These are phyloP conservation scores for Protomyctophum bolini DNA, from an alignment of 2,113 vertebrate species.

Conservation along the genomic window DNA sequence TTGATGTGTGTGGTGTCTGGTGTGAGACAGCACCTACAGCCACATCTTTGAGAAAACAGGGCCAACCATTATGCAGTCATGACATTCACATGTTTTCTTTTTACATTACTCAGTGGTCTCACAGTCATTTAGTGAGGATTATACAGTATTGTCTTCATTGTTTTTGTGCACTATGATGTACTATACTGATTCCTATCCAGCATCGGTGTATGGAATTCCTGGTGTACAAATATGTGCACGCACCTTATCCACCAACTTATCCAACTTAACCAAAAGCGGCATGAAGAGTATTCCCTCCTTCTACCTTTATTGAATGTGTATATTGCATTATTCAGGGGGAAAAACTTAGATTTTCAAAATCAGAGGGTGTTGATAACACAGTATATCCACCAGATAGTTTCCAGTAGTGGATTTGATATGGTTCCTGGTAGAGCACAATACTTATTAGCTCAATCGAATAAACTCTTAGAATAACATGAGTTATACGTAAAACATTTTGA, in stretches of 20 bases:
- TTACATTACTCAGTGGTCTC: background rate
- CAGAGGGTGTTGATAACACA: background rate
- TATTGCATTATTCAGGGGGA: too few species aligned
- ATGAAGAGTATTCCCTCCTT: too few species aligned
- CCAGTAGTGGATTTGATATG: too few species aligned
- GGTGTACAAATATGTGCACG: too few species aligned
- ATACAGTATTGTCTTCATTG: background rate
- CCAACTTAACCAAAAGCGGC: too few species aligned
- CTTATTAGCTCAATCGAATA: conserved; percentile 16
- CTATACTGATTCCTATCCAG: background rate
- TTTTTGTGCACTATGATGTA: background rate
- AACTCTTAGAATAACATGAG: conserved; percentile 37
- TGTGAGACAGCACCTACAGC: background rate
- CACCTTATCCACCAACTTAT: too few species aligned
- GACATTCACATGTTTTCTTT: background rate
- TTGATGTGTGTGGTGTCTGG: background rate
- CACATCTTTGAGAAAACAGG: background rate
- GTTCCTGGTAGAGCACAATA: too few species aligned
- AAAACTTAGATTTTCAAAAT: too few species aligned
- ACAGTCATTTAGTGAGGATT: too few species aligned
- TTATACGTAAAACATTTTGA: conserved; percentile 49
- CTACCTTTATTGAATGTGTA: too few species aligned
- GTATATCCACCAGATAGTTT: too few species aligned
- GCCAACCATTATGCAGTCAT: background rate
- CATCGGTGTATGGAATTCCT: background rate